Evolutionary conservation across 2,113 vertebrate genomes (phyloP).

Genomic region (Pomatorhinus ruficollis): DNA sequence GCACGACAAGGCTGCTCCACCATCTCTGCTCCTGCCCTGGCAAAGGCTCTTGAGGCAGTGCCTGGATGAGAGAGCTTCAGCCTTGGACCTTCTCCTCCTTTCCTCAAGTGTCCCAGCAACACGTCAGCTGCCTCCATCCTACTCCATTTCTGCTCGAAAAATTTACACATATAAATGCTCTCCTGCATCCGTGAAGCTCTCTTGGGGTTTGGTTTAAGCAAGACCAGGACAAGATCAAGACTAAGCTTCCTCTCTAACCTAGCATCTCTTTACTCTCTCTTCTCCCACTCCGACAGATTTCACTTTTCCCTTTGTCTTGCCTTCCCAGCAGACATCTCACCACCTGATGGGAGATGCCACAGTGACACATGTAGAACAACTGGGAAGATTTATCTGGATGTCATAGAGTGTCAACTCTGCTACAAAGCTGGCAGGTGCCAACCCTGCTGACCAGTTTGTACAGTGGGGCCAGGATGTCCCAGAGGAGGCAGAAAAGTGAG

Average conservation of each 20-base stretch:
- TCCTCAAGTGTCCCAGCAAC: fast-evolving
- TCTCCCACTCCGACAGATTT: neutral
- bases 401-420: fast-evolving
- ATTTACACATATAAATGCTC: neutral
- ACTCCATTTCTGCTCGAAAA: neutral
- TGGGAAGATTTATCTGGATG: neutral
- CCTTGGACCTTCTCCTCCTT: neutral
- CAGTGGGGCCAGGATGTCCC: neutral
- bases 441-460: neutral
- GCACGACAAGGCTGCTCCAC: neutral
- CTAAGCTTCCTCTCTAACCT: neutral
- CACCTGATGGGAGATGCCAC: neutral
- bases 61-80: neutral
- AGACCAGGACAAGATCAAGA: neutral
- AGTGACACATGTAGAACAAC: neutral
- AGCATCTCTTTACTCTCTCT: neutral
- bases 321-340: neutral
- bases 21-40: neutral
- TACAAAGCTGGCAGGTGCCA: neutral
- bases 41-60: neutral
- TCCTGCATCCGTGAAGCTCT: fast-evolving
- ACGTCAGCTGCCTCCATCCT: neutral
- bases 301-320: neutral
- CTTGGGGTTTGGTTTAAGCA: neutral
- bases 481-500: neutral